A percentile compares a stretch with the other conserved stretches of the same genome.
Conservation (phyloP, 2,797 vertebrate species). For the Melanotaenia pygmaea region DNA sequence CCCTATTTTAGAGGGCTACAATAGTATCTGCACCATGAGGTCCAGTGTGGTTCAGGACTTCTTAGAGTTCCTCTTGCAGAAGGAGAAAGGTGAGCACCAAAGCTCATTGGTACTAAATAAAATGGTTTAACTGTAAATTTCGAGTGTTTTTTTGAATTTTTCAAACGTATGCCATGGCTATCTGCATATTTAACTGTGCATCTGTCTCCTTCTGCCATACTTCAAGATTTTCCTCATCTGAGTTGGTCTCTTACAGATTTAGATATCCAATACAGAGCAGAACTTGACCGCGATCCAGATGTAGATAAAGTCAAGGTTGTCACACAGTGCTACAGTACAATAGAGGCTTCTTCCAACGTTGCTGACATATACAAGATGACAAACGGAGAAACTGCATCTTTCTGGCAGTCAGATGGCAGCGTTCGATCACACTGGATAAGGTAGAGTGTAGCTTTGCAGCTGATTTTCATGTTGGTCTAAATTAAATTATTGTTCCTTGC, state of each 20-base stretch:
- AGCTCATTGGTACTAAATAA: background rate
- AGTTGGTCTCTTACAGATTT: constrained; percentile 71
- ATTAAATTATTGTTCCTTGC: background rate
- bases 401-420: constrained; percentile 98
- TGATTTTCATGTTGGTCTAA: background rate
- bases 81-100: constrained; percentile 88
- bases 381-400: constrained; percentile 93
- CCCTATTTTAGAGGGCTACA: constrained; percentile 93
- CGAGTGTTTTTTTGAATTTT: background rate
- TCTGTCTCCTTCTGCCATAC: background rate
- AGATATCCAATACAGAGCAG: constrained; percentile 85
- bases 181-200: background rate
- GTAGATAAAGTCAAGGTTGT: constrained; percentile 91
- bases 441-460: constrained; percentile 48
- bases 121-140: background rate
- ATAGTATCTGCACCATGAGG: constrained; percentile 94
- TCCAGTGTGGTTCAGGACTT: constrained; percentile 92
- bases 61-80: constrained; percentile 91
- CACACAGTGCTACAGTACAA: constrained; percentile 92
- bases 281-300: constrained; percentile 89
- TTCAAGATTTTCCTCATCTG: background rate
- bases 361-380: constrained; percentile 94
- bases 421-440: constrained; percentile 98
- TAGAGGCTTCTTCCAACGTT: constrained; percentile 94
- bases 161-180: background rate